phyloP scores from a whole-genome alignment of 2,113 vertebrate species.

The Aphelocoma coerulescens region DNA sequence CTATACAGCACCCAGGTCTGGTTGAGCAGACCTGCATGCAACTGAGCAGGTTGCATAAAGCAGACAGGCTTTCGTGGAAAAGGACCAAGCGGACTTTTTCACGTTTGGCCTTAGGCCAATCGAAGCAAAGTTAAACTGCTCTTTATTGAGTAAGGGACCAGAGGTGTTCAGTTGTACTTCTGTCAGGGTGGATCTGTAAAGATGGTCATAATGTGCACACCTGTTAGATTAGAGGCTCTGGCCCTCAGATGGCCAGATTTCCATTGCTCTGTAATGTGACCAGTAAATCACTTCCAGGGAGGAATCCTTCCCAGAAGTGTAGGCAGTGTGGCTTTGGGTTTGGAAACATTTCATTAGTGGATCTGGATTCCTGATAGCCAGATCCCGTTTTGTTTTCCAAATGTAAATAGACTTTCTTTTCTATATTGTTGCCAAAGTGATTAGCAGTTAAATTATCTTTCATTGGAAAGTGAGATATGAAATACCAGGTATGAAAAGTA shows the following conservation, averaged over 20 bases:
- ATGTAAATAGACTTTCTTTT: neutral
- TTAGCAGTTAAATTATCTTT: neutral
- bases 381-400: neutral
- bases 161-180: neutral
- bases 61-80: neutral
- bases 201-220: neutral
- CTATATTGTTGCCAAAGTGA: neutral
- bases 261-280: neutral
- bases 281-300: neutral
- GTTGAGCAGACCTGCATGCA: neutral
- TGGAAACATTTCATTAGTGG: neutral
- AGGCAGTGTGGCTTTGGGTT: neutral
- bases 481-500: neutral
- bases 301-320: neutral
- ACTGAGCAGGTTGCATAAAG: neutral
- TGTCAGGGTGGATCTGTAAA: neutral
- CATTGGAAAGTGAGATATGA: neutral
- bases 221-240: neutral
- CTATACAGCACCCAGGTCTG: fast-evolving
- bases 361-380: neutral
- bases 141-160: neutral
- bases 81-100: neutral
- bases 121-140: neutral
- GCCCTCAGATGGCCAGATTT: neutral
- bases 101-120: neutral